Conservation (phyloP, 1,140 invertebrate species). For the Aphaenogaster ashmeadi region DNA sequence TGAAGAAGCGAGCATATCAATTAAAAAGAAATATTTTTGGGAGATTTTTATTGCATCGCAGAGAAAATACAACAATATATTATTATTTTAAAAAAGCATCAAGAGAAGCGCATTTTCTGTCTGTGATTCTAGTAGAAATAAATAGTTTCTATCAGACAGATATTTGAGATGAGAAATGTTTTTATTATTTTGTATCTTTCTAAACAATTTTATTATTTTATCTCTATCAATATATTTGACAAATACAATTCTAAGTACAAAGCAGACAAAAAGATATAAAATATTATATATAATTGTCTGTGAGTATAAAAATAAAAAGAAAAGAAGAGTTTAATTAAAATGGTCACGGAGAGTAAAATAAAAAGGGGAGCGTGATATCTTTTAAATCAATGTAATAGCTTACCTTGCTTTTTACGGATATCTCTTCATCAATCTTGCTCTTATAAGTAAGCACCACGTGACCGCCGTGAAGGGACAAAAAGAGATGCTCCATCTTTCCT, state of each 20-base stretch:
- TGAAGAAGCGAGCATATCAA: neutral
- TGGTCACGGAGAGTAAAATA: neutral
- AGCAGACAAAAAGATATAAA: neutral
- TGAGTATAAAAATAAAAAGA: neutral
- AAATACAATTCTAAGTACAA: constrained; percentile 12
- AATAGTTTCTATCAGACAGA: neutral
- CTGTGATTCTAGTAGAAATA: neutral
- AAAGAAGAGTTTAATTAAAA: constrained; percentile 6
- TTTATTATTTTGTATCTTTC: neutral
- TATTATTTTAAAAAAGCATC: neutral
- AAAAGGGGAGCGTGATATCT: neutral
- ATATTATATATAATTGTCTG: neutral
- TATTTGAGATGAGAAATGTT: neutral
- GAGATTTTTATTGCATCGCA: neutral
- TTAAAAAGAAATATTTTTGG: neutral
- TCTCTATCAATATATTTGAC: neutral
- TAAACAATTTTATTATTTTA: neutral
- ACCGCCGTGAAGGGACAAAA: constrained; percentile 86
- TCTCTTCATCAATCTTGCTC: constrained; percentile 82
- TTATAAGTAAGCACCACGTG: constrained; percentile 88
- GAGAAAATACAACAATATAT: neutral
- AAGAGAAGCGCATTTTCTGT: neutral
- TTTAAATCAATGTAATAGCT: neutral
- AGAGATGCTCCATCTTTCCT: constrained; percentile 86
- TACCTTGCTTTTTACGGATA: constrained; percentile 88